A percentile compares a stretch with the other conserved stretches of the same genome.
Conservation (phyloP, 2,113 vertebrate genomes). For the Pterocles orientalis region DNA sequence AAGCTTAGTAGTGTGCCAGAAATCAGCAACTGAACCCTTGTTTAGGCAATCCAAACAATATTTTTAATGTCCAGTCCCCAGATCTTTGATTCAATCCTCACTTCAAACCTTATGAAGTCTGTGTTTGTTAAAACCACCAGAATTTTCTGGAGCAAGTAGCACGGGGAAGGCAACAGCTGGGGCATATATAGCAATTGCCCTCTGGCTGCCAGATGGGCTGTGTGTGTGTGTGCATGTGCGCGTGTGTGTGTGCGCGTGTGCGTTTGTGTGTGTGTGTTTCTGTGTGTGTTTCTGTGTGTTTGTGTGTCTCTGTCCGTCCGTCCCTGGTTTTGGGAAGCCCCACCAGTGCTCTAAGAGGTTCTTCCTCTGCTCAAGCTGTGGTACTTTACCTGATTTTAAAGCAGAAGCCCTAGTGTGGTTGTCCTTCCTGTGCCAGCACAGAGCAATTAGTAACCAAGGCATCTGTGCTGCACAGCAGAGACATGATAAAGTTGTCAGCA, state of each 20-base stretch:
- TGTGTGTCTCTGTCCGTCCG: accelerated
- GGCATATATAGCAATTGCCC: not conserved
- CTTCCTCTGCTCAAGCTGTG: not conserved
- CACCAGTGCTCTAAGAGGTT: not conserved
- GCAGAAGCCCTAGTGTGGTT: not conserved
- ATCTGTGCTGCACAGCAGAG: not conserved
- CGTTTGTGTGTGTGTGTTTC: no score
- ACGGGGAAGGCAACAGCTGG: not conserved
- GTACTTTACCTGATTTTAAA: not conserved
- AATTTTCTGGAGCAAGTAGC: not conserved
- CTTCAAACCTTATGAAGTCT: not conserved
- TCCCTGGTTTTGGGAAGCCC: not conserved
- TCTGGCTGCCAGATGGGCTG: not conserved
- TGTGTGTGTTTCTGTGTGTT: no score
- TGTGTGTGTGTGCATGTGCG: accelerated
- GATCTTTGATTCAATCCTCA: not conserved
- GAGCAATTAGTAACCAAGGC: not conserved
- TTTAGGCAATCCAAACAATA: not conserved
- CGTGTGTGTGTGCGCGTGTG: no score
- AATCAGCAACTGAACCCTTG: not conserved
- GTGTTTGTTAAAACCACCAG: not conserved
- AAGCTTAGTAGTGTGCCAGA: not conserved
- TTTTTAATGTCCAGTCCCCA: not conserved
- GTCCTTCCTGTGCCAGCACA: not conserved
- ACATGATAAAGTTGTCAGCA: not conserved